Conservation (phyloP, 2,113 vertebrate species). For the Naja naja region DNA sequence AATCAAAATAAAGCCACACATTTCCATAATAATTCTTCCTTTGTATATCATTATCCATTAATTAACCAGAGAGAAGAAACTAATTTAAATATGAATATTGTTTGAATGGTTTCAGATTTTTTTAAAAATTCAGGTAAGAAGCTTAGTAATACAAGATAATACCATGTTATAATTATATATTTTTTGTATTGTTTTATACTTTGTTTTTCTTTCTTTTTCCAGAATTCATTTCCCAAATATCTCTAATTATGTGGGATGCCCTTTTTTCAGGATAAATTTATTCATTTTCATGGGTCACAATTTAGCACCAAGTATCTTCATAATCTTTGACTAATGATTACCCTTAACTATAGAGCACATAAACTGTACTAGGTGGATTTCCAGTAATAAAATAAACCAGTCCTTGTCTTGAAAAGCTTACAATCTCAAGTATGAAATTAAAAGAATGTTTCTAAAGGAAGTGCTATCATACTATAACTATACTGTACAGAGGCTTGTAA, state of each 20-base stretch:
- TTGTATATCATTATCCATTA: background rate
- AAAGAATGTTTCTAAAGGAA: background rate
- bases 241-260: background rate
- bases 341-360: background rate
- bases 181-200: background rate
- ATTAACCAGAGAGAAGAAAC: background rate
- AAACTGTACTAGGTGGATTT: background rate
- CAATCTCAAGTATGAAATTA: background rate
- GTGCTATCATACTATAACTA: background rate
- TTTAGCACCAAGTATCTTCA: background rate
- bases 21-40: background rate
- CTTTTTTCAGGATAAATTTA: background rate
- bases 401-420: background rate
- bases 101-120: background rate
- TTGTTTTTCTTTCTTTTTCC: background rate
- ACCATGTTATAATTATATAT: background rate
- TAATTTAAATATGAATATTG: conserved; percentile 10
- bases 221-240: background rate
- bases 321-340: background rate
- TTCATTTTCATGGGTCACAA: background rate
- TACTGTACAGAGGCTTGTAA: background rate
- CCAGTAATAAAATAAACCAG: background rate
- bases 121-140: background rate
- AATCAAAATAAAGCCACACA: background rate
- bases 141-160: background rate